A percentile compares a stretch with the other conserved stretches of the same genome.
These are phyloP conservation scores for Petaurus breviceps DNA, from an alignment of 2,113 vertebrate genomes.

Conservation along the genomic window DNA sequence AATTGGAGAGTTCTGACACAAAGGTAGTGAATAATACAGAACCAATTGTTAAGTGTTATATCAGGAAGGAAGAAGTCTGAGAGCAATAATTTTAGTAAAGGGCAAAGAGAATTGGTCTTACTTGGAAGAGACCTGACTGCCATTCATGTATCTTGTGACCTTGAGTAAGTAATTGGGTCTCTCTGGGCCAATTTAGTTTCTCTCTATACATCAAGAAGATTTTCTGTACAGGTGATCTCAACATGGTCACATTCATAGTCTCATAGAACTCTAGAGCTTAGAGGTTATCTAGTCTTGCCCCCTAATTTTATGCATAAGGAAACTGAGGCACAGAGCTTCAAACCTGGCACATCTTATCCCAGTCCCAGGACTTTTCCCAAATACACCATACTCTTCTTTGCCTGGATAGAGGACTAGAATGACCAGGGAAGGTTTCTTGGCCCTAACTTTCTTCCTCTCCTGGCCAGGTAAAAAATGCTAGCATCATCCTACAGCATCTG, in stretches of 20 bases:
- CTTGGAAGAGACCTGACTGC: not conserved
- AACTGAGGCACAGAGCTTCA: not conserved
- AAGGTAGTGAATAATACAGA: not conserved
- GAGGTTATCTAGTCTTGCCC: not conserved
- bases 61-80: not conserved
- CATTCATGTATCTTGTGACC: not conserved
- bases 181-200: not conserved
- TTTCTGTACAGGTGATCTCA: not conserved
- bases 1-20: not conserved
- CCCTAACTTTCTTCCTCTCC: not conserved
- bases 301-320: not conserved
- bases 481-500: conserved; percentile 54
- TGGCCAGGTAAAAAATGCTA: conserved; percentile 45
- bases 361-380: not conserved
- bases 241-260: not conserved
- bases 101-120: not conserved
- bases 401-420: not conserved
- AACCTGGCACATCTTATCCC: not conserved
- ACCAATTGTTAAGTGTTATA: not conserved
- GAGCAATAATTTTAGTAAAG: not conserved
- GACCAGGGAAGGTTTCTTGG: not conserved
- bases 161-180: not conserved
- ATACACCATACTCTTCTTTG: not conserved
- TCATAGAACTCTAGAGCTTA: not conserved
- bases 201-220: not conserved